Base-by-base conservation (phyloP, 1,140 invertebrate species). In the Philaenus spumarius region DNA sequence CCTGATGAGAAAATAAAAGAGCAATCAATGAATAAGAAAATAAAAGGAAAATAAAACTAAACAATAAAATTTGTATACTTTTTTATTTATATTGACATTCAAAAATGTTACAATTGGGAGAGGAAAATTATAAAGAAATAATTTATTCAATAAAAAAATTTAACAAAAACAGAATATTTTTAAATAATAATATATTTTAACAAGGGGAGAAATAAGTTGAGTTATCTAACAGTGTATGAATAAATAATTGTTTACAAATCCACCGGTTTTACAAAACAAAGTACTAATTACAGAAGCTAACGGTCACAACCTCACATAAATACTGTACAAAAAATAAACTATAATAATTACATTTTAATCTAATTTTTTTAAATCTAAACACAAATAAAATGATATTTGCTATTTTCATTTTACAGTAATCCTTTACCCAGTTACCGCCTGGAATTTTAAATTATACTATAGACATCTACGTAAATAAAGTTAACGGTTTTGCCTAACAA, bases 271-370 rank as follows among this genome's bases (percentile, higher is more conserved):
- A n/a, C 23, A 6, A 24, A 47, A 47, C 12, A 51, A 51, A 51
- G 15, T 51, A 30, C 22, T 51, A 51, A 51, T 51, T 51, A 51
- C 48, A 51, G 2, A 30, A 34, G 26, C 23, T 53, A 53, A 51
- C 30, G 20, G 30, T 53, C 50, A 53, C 50, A 53, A 53, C 50
- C 50, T 53, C 50, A 53, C 50, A 53, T 53, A 53, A 53, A 53
- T 53, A 53, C 50, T 39, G 50, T 53, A 53, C 50, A 53, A 53
- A 53, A 53, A 34, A 53, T 53, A 53, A 53, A 53, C 30, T 53
- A 19, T 53, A 14, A 30, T 51, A 5, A 26, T 37, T 35, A 39
- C 15, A 53, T 14, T 30, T 30, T 51, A 23, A 51, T 26, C 22
- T 30, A 30, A 3, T 30, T 30, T 30, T 30, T 30, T 30, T 30